Conservation (phyloP, 1,140 invertebrate species). For the Solen grandis region DNA sequence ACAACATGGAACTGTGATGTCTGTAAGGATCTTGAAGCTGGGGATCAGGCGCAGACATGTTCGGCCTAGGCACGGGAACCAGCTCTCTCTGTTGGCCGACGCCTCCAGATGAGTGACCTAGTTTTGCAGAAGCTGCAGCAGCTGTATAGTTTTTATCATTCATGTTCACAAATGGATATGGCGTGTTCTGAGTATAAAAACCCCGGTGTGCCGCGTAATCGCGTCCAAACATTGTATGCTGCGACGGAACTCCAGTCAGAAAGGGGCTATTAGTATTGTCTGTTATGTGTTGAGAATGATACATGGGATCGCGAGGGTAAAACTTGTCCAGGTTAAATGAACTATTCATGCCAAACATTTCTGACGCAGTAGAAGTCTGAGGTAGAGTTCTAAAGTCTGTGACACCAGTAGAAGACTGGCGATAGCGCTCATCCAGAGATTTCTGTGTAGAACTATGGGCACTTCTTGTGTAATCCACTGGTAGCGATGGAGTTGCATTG, state of each 20-base stretch:
- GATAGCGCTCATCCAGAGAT: constrained; percentile 76
- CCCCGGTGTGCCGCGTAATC: constrained; percentile 71
- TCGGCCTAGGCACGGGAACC: constrained; percentile 71
- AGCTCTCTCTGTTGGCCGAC: constrained; percentile 67
- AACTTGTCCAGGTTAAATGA: constrained; percentile 77
- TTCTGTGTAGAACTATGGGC: constrained; percentile 69
- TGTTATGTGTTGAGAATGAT: constrained; percentile 73
- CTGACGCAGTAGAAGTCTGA: constrained; percentile 69
- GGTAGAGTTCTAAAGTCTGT: constrained; percentile 74
- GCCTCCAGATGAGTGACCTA: constrained; percentile 66
- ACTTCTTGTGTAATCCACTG: constrained; percentile 71
- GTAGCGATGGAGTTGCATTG: constrained; percentile 64
- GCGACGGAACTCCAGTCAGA: constrained; percentile 70
- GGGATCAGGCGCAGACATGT: constrained; percentile 59
- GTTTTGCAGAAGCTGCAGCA: constrained; percentile 71
- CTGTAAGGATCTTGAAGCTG: constrained; percentile 78
- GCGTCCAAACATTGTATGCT: constrained; percentile 75
- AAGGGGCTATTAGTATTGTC: constrained; percentile 76
- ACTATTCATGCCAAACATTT: constrained; percentile 76
- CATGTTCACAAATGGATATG: constrained; percentile 76
- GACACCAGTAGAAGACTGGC: constrained; percentile 72
- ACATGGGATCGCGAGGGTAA: constrained; percentile 71
- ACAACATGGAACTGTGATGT: constrained; percentile 72
- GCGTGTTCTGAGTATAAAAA: constrained; percentile 73
- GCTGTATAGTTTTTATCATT: constrained; percentile 66